phyloP scores from a whole-genome alignment of 2,113 vertebrate species.

The Potamarius usumacintae region DNA sequence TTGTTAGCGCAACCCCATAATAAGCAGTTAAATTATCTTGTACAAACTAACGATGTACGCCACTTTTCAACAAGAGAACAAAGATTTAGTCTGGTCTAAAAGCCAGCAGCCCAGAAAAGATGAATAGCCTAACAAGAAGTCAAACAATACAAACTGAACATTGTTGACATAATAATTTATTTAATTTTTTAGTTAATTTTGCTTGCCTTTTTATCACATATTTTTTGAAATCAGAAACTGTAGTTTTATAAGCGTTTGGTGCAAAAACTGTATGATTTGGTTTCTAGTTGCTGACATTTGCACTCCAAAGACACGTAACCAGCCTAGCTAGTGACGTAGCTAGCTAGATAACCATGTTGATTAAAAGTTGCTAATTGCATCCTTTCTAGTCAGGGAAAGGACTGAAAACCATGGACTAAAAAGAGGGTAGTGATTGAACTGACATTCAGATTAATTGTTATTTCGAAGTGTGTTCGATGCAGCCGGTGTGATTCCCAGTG shows the following conservation, averaged over 20 bases:
- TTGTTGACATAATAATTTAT: neutral
- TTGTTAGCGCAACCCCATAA: neutral
- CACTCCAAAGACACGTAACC: neutral
- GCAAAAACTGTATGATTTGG: neutral
- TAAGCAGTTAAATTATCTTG: neutral
- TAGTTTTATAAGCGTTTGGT: neutral
- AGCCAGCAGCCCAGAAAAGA: neutral
- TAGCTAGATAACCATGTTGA: neutral
- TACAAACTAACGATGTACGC: neutral
- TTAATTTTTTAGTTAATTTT: neutral
- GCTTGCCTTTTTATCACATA: neutral
- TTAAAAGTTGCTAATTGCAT: neutral
- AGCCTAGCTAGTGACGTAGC: neutral
- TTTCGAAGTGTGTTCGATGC: neutral
- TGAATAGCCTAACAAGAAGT: neutral
- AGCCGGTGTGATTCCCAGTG: neutral
- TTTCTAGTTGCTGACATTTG: neutral
- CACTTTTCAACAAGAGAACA: neutral
- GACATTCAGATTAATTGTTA: neutral
- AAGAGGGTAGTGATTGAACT: neutral
- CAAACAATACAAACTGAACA: neutral
- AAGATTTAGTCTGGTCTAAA: neutral
- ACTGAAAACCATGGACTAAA: neutral
- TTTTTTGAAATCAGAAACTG: neutral
- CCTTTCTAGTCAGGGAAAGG: neutral